Conservation (phyloP, 2,888 invertebrate species). For the Sclerodermus sp. region DNA sequence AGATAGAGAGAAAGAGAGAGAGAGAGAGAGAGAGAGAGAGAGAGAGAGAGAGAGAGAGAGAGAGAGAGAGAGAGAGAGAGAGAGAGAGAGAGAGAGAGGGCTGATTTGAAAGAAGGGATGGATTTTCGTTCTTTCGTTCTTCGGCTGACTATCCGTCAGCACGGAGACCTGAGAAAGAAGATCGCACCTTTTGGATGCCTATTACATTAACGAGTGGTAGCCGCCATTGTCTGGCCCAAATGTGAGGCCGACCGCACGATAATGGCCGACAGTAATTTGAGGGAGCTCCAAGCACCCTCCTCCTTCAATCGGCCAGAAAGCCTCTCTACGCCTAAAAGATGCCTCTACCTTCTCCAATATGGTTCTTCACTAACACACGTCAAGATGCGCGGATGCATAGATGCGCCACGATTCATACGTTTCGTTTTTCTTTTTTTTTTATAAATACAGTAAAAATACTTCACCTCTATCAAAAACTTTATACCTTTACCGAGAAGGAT, state of each 20-base stretch:
- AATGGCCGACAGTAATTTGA: conserved; percentile 52
- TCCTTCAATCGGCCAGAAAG: conserved; percentile 8
- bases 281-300: conserved; percentile 26
- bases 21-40: not conserved
- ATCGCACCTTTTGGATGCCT: conserved; percentile 47
- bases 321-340: not conserved
- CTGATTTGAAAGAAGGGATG: too few relatives aligned
- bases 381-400: too few relatives aligned
- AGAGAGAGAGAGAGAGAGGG: too few relatives aligned
- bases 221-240: conserved; percentile 52
- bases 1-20: too few relatives aligned
- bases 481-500: too few relatives aligned
- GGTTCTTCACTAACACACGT: too few relatives aligned
- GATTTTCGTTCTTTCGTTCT: too few relatives aligned
- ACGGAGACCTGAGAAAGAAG: conserved; percentile 29
- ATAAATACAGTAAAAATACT: too few relatives aligned
- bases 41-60: not conserved
- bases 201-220: conserved; percentile 54
- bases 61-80: not conserved
- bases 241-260: conserved; percentile 42
- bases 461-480: too few relatives aligned
- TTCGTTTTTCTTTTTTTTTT: too few relatives aligned
- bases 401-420: too few relatives aligned
- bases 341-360: too few relatives aligned
- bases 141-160: conserved; percentile 16